Percentiles rank a stretch among this genome's conserved stretches.
phyloP scores from a whole-genome alignment of 1,140 invertebrate genomes.

The Hermatobates lingyangjiaoensis region DNA sequence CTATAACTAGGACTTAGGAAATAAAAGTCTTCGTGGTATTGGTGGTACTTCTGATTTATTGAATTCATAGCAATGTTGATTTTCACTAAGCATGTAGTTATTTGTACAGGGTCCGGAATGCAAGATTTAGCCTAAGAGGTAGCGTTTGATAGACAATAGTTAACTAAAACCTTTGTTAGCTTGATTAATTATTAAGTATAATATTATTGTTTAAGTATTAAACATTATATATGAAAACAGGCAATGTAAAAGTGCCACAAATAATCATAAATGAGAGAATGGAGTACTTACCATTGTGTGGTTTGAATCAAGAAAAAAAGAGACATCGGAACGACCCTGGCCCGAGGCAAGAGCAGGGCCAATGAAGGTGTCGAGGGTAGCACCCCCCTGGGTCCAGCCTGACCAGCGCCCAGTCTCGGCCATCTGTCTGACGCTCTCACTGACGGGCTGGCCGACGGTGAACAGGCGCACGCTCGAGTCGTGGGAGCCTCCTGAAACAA shows the following conservation, averaged over 20 bases:
- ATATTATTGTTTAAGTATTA: no score
- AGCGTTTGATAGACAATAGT: no score
- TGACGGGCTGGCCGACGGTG: conserved; percentile 51
- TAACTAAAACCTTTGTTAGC: no score
- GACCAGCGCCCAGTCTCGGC: conserved; percentile 58
- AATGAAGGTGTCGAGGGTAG: conserved; percentile 61
- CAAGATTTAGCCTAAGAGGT: no score
- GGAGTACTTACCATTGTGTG: conserved; percentile 47
- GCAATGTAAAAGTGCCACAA: background rate
- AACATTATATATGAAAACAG: no score
- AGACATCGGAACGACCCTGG: conserved; percentile 53
- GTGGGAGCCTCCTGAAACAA: conserved; percentile 61
- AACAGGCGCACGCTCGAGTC: conserved; percentile 60
- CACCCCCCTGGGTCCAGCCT: conserved; percentile 29
- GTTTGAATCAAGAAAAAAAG: conserved; percentile 78
- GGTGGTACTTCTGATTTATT: no score
- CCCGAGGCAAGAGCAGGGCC: conserved; percentile 56
- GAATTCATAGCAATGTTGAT: no score
- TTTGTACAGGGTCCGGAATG: no score
- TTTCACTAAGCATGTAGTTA: no score
- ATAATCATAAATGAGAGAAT: background rate
- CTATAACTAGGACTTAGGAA: no score
- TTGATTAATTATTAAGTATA: no score
- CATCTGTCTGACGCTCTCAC: conserved; percentile 54
- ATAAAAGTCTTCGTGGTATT: no score